Evolutionary conservation across 2,888 invertebrate genomes (phyloP), one percentile per base, ranked within the genome.

Genomic region (Xylocampa areola): DNA sequence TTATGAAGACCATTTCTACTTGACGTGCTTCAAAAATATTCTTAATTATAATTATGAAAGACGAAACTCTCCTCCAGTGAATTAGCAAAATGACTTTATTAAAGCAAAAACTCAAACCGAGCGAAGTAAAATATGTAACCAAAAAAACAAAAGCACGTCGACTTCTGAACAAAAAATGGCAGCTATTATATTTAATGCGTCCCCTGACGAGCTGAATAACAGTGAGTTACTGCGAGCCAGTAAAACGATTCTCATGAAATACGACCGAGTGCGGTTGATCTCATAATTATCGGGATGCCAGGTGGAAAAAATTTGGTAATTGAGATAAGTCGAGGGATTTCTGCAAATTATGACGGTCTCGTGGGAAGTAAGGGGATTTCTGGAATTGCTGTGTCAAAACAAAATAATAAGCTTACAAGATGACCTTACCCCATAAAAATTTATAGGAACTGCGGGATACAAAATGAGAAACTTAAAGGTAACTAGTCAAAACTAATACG

Each of bases 171-270:
- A 52, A 48, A 39, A 44, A 35, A 50, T 41, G 27, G 16, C 11
- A 0, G 6, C 10, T 14, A 47, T 63, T 55, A 57, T 25, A 39
- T 39, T 47, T 30, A 64, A 64, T 57, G 33, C 5, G 44, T 35
- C 25, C 16, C 41, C n/a, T 25, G 45, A 43, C 41, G 19, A 25
- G n/a, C n/a, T 4, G 39, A 64, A 33, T 64, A 33, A 47, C 36
- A 13, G 13, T 45, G 40, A 63, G 25, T 49, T 39, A 48, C 30
- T 23, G 29, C 5, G 2, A 11, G 4, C 25, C 7, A 59, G 40
- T n/a, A 37, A 65, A 53, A 27, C 48, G 21, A 33, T 59, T 49
- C 10, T 5, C 2, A 19, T 49, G 44, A 66, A 52, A 64, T 44
- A 52, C 13, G n/a, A 8, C 13, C 3, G 5, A 52, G 19, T 25